A percentile compares a stretch with the other conserved stretches of the same genome.
Conservation (phyloP, 2,113 vertebrate species). For the Plecturocebus donacophilus region DNA sequence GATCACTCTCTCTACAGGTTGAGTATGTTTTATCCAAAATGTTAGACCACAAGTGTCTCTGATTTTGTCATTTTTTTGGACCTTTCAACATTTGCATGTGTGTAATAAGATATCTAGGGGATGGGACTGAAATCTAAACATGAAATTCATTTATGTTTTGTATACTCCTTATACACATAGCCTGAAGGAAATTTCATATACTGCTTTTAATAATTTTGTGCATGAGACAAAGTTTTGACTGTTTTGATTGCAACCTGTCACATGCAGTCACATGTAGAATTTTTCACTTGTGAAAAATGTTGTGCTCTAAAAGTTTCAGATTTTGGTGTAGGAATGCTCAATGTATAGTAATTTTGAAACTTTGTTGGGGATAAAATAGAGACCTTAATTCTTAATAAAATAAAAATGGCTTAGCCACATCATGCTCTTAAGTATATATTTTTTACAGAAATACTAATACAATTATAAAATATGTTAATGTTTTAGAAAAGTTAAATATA, state of each 20-base stretch:
- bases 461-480: background rate
- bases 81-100: background rate
- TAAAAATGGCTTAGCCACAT: background rate
- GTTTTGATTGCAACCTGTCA: background rate
- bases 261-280: background rate
- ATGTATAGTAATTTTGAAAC: background rate
- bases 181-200: background rate
- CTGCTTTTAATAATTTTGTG: background rate
- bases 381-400: background rate
- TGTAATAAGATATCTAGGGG: background rate
- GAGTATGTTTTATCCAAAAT: background rate
- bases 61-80: background rate
- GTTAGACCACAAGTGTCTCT: background rate
- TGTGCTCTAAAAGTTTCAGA: background rate
- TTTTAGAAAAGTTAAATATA: slow-evolving; percentile 3
- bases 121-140: background rate
- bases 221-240: background rate
- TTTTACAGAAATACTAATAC: background rate
- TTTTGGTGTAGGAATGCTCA: background rate
- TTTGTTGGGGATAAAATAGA: background rate
- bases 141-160: background rate
- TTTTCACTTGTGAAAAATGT: background rate
- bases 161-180: background rate
- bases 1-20: background rate
- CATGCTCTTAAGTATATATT: background rate